Evolutionary conservation across 2,797 vertebrate species (phyloP), one percentile per base, ranked within the genome.

Genomic region (Emydoidea blandingii): DNA sequence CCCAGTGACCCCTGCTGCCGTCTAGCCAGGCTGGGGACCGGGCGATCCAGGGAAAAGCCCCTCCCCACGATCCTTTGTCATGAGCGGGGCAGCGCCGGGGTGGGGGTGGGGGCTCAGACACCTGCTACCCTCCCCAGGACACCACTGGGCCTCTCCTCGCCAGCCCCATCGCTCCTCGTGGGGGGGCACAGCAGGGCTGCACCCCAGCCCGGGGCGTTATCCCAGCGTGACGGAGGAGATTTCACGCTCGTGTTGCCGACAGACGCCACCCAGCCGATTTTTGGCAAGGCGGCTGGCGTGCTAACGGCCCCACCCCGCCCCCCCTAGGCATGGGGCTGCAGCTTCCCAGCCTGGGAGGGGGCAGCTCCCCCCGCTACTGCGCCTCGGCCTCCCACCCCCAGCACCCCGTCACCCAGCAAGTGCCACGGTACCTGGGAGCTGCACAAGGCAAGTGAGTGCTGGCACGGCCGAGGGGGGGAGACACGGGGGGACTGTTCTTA

Each of bases 361-460:
- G 16, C 65, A 68, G 65, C 11, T 19, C 72, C 10, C 68, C 25
- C 41, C 5, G 18, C 62, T 16, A n/a, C 8, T 3, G 18, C 18
- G 2, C 34, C 16, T n/a, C 9, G 11, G 16, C 62, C 15, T n/a
- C n/a, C n/a, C 8, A 9, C 9, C n/a, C 19, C 65, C 62, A 19
- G 31, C 14, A 4, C 31, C 19, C 56, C 11, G 5, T 29, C 56
- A 27, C 62, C 62, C 18, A 37, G 65, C 19, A 68, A 37, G 34
- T 5, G 15, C 65, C 8, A 3, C 3, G 9, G n/a, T 37, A 5
- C n/a, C n/a, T 1, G 18, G n/a, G 34, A 19, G n/a, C 19, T 21
- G 57, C 29, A 59, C 57, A 59, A 31, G 27, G 29, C 57, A 31
- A 31, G 57, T 5, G 25, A 5, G 56, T 27, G 56, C 27, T 12